A percentile compares a stretch with the other conserved stretches of the same genome.
phyloP scores from a whole-genome alignment of 2,888 invertebrate genomes.

The Agrochola litura region DNA sequence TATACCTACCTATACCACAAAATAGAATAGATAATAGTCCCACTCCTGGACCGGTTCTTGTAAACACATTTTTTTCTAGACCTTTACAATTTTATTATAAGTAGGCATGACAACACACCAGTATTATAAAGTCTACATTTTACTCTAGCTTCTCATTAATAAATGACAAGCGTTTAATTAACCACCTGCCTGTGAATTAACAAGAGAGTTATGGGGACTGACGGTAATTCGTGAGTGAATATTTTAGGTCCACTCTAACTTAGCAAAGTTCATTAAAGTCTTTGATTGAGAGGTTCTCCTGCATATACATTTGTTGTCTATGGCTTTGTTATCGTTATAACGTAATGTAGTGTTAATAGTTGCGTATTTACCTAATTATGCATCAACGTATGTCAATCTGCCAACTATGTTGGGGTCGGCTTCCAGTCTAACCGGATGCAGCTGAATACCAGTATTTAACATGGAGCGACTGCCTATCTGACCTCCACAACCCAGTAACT shows the following conservation, averaged over 20 bases:
- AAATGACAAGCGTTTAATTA: conserved; percentile 64
- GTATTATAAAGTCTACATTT: conserved; percentile 34
- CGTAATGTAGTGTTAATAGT: background rate
- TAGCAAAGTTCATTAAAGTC: conserved; percentile 86
- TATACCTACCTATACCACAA: background rate
- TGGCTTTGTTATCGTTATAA: conserved; percentile 7
- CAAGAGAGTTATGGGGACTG: conserved; percentile 72
- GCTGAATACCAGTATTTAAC: too few relatives aligned
- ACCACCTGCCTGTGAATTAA: conserved; percentile 62
- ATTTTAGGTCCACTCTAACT: conserved; percentile 89
- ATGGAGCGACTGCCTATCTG: too few relatives aligned
- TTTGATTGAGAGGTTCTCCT: conserved; percentile 81
- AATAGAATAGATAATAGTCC: conserved; percentile 6
- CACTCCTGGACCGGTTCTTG: background rate
- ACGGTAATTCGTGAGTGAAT: conserved; percentile 86
- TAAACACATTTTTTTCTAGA: conserved; percentile 7
- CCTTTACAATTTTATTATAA: conserved; percentile 14
- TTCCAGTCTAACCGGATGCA: too few relatives aligned
- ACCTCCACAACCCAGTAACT: too few relatives aligned
- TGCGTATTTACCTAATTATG: conserved; percentile 5
- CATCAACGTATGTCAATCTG: background rate
- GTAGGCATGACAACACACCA: conserved; percentile 18
- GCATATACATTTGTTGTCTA: conserved; percentile 38
- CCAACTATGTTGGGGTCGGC: too few relatives aligned
- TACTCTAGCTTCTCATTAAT: conserved; percentile 46